Base-by-base conservation (phyloP, 2,113 vertebrate genomes). In the Mandrillus leucophaeus region DNA sequence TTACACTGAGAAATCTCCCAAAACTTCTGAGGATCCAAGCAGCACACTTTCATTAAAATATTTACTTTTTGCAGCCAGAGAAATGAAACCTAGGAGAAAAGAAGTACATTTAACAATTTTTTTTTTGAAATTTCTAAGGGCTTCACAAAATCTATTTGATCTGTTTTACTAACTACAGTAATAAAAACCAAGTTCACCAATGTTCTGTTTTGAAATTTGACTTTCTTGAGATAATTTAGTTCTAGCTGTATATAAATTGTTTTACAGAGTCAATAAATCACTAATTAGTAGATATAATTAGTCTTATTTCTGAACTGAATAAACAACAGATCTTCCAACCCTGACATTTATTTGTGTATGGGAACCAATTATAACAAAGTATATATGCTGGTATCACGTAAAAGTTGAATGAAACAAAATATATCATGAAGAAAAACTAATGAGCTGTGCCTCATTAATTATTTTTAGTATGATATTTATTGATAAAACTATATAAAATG, bases 161-260 rank as follows among this genome's bases (percentile, higher is more conserved):
- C 22, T 81, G 43, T 76, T 59, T 82, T 14, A 89, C 57, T 70
- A 98, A 96, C 57, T 93, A 88, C 72, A 81, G 18, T 81, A 78
- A 94, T 81, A 89, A 92, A 96, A 86, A 85, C 27, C 66, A 88
- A 38, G 59, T 88, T 2, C 38, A 89, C 66, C 92, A 61, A 84
- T 85, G 3, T 70, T 95, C 72, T 87, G 50, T 85, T 92, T 94
- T 94, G 59, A 87, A 96, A 35, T 94, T 94, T 91, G 72, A 78
- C 64, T 97, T 97, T 64, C 45, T 76, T 88, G 68, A 43, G 50
- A 61, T 92, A 72, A 94, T 0, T 98, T 98, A 91, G 96, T 70
- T 93, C 38, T 79, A 92, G 88, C 0, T 20, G 89, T 76, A 87
- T 94, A 35, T 82, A 96, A 96, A 25, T 86, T 97, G 81, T 92